Evolutionary conservation across 1,140 invertebrate species (phyloP).

Genomic region (Cydia strobilella): DNA sequence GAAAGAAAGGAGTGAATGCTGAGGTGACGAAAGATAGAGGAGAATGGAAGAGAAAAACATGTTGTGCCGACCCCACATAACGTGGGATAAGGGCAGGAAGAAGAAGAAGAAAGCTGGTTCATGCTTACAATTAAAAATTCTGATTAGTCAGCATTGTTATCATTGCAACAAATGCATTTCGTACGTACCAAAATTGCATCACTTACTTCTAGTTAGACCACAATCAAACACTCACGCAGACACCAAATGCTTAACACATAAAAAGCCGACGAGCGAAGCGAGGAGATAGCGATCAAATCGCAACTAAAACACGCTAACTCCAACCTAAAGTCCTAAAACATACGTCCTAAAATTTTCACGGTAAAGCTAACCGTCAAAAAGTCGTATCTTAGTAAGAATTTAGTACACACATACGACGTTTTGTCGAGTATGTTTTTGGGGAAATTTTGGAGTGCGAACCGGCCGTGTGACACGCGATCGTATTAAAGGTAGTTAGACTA

Average conservation of each 20-base stretch:
- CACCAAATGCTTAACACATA: conserved; percentile 7
- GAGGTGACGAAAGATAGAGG: too few species aligned
- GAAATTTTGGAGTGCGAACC: conserved; percentile 27
- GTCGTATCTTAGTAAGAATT: not conserved
- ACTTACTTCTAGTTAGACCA: not conserved
- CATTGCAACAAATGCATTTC: not conserved
- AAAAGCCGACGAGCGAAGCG: conserved; percentile 17
- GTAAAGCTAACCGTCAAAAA: not conserved
- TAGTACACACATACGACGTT: not conserved
- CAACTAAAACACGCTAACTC: not conserved
- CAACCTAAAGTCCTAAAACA: not conserved
- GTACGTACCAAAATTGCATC: not conserved
- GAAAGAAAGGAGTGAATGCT: too few species aligned
- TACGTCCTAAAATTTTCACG: conserved; percentile 12
- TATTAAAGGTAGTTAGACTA: conserved; percentile 17
- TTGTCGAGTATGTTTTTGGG: not conserved
- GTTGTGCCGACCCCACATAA: too few species aligned
- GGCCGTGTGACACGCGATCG: conserved; percentile 17
- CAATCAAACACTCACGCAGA: conserved; percentile 12
- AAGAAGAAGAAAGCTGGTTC: too few species aligned
- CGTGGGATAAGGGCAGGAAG: too few species aligned
- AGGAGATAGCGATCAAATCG: conserved; percentile 12
- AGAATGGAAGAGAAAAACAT: too few species aligned
- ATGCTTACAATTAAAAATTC: not conserved
- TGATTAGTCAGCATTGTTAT: not conserved